A percentile compares a stretch with the other conserved stretches of the same genome.
phyloP scores from a whole-genome alignment of 2,113 vertebrate genomes.

The Mustela lutreola region DNA sequence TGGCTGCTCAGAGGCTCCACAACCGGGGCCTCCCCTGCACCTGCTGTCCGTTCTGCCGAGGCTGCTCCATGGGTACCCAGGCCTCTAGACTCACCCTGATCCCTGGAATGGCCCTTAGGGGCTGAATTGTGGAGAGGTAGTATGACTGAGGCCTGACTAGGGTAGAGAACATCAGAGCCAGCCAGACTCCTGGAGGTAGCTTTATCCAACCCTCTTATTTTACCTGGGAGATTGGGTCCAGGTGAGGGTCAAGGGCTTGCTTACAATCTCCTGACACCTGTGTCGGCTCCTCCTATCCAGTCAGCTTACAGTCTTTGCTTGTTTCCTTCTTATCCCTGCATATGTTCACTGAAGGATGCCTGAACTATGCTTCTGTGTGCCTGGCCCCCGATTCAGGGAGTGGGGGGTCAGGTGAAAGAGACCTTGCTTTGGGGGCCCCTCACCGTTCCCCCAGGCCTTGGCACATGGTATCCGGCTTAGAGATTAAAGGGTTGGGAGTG shows the following conservation, averaged over 20 bases:
- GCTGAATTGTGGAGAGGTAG: not conserved
- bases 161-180: not conserved
- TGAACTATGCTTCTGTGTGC: not conserved
- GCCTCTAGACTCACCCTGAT: not conserved
- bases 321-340: not conserved
- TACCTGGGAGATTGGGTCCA: not conserved
- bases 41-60: not conserved
- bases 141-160: not conserved
- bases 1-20: not conserved
- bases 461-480: not conserved
- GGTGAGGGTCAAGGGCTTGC: not conserved
- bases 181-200: not conserved
- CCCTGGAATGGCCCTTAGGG: not conserved
- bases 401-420: not conserved
- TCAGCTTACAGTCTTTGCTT: not conserved
- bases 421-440: slow-evolving; percentile 8
- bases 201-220: not conserved
- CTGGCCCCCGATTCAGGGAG: not conserved
- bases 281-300: not conserved
- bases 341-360: not conserved
- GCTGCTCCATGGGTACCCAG: not conserved
- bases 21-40: not conserved
- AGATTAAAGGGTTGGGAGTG: not conserved
- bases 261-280: not conserved
- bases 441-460: not conserved